phyloP scores from a whole-genome alignment of 2,113 vertebrate genomes.

The Nymphicus hollandicus region DNA sequence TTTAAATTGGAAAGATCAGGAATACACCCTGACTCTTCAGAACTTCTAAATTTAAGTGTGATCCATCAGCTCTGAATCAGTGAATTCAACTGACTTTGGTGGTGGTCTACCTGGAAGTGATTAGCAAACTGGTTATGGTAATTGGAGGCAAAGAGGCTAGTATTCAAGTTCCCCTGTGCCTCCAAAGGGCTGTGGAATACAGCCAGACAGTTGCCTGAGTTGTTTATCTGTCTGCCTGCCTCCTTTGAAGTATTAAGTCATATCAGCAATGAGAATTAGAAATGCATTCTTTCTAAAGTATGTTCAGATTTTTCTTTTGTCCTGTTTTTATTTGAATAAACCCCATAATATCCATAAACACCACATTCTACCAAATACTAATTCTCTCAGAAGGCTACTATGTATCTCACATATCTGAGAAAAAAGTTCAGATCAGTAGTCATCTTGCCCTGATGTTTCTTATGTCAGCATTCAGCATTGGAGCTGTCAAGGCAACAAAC shows the following conservation, averaged over 20 bases:
- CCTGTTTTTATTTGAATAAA: neutral
- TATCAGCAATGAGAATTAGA: neutral
- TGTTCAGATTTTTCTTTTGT: neutral
- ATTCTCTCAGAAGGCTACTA: neutral
- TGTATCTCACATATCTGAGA: neutral
- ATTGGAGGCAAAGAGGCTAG: neutral
- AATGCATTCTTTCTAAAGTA: neutral
- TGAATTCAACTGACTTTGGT: neutral
- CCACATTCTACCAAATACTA: neutral
- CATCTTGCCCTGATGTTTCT: neutral
- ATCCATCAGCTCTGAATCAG: neutral
- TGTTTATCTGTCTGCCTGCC: neutral
- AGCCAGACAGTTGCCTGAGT: neutral
- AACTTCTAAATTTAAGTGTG: neutral
- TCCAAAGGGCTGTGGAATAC: neutral
- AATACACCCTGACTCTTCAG: neutral
- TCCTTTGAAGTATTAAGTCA: neutral
- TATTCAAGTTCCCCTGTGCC: neutral
- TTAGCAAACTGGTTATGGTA: neutral
- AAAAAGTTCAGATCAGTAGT: neutral
- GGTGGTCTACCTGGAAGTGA: conserved; percentile 20
- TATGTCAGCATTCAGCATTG: neutral
- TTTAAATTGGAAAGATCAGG: neutral
- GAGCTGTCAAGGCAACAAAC: neutral
- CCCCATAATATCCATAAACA: neutral